A percentile compares a stretch with the other conserved stretches of the same genome.
These are phyloP conservation scores for Cheilosia soror DNA, from an alignment of 2,888 invertebrate genomes.

Conservation along the genomic window DNA sequence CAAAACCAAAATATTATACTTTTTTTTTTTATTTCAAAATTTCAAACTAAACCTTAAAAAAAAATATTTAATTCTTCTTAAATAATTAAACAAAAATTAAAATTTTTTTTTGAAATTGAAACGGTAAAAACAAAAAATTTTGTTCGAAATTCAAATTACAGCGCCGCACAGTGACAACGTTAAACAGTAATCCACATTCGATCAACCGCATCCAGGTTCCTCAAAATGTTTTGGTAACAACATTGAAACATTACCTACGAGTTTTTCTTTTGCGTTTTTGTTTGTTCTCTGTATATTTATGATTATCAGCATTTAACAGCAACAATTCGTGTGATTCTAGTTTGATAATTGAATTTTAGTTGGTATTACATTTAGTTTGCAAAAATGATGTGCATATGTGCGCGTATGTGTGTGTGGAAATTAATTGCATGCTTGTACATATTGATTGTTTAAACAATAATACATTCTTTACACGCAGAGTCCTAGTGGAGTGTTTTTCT, in stretches of 20 bases:
- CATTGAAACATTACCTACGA: slow-evolving; percentile 72
- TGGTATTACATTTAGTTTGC: slow-evolving; percentile 23
- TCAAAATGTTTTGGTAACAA: slow-evolving; percentile 84
- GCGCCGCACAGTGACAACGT: slow-evolving; percentile 84
- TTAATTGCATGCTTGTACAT: slow-evolving; percentile 27
- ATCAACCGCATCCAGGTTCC: slow-evolving; percentile 84
- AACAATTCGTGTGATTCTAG: slow-evolving; percentile 48
- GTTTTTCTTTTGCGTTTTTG: slow-evolving; percentile 56
- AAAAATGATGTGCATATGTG: slow-evolving; percentile 12
- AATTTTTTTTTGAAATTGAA: slow-evolving; percentile 40
- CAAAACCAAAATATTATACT: slow-evolving; percentile 44
- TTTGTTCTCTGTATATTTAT: slow-evolving; percentile 55
- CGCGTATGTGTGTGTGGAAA: slow-evolving; percentile 7
- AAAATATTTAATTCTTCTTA: slow-evolving; percentile 60
- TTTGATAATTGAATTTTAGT: slow-evolving; percentile 27
- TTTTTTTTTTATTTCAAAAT: slow-evolving; percentile 29
- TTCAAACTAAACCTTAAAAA: slow-evolving; percentile 67
- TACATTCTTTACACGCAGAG: slow-evolving; percentile 17
- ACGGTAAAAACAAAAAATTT: slow-evolving; percentile 70
- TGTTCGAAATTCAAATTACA: slow-evolving; percentile 81
- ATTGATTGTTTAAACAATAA: slow-evolving; percentile 2
- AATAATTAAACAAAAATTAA: slow-evolving; percentile 9
- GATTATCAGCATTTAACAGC: slow-evolving; percentile 56
- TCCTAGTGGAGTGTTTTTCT: slow-evolving; percentile 56
- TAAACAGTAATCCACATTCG: slow-evolving; percentile 84